These are phyloP conservation scores for Calyptommatus sinebrachiatus DNA, from an alignment of 2,113 vertebrate genomes.

Conservation along the genomic window DNA sequence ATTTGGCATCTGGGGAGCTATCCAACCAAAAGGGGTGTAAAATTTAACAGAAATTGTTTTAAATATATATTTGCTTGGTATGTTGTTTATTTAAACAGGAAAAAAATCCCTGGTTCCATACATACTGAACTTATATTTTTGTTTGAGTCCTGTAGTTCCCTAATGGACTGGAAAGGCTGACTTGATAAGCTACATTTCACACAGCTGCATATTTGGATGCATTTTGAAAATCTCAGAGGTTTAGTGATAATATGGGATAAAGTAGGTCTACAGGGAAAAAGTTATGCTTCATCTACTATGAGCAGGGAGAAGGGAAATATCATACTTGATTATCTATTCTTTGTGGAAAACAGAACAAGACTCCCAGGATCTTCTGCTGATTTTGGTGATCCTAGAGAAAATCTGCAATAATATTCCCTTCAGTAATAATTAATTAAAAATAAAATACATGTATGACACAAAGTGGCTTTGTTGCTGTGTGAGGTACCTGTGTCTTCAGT, in stretches of 20 bases:
- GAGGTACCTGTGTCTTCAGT: background rate
- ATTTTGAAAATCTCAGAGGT: background rate
- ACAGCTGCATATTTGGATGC: conserved; percentile 8
- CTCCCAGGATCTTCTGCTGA: background rate
- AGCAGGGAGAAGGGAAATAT: background rate
- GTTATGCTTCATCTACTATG: background rate
- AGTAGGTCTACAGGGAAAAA: background rate
- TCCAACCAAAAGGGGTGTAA: conserved; percentile 24
- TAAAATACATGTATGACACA: background rate
- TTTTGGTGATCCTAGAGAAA: no score
- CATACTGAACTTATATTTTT: background rate
- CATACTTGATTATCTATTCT: background rate
- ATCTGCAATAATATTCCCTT: background rate
- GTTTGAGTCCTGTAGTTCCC: background rate
- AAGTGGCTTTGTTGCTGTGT: background rate
- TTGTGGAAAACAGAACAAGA: background rate
- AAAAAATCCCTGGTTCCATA: background rate
- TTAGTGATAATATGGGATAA: background rate
- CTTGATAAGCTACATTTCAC: background rate
- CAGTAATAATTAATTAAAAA: background rate
- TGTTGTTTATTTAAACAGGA: background rate
- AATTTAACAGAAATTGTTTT: conserved; percentile 10
- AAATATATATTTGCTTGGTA: background rate
- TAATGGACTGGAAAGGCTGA: conserved; percentile 8
- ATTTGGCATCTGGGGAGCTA: conserved; percentile 11